phyloP scores from a whole-genome alignment of 2,888 invertebrate genomes.

The Tolmerus cingulatus region DNA sequence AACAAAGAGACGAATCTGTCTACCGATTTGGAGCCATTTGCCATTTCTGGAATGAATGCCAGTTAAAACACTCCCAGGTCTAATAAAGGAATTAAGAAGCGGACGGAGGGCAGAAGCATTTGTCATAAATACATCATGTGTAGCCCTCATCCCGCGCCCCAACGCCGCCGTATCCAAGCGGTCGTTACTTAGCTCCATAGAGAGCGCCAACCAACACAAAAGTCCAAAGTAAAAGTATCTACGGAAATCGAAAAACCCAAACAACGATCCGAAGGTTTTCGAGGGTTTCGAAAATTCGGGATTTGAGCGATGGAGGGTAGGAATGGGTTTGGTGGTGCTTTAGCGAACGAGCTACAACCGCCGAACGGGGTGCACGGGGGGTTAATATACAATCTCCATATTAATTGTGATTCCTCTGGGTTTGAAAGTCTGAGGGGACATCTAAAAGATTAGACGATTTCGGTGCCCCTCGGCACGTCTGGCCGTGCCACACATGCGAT shows the following conservation, averaged over 20 bases:
- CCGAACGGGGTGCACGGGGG: constrained; percentile 5
- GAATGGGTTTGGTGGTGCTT: not conserved
- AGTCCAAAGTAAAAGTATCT: constrained; percentile 1
- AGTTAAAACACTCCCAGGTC: constrained; percentile 1
- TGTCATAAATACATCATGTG: constrained; percentile 38
- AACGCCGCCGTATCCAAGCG: not conserved
- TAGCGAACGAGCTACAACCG: not conserved
- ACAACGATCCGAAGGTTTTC: constrained; percentile 19
- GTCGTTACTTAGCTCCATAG: constrained; percentile 11
- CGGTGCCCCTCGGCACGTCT: not conserved
- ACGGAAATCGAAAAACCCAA: constrained; percentile 40
- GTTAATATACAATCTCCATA: constrained; percentile 49
- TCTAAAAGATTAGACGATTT: constrained; percentile 47
- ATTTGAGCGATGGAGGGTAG: not conserved
- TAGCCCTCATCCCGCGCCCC: not conserved
- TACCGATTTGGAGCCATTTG: not conserved
- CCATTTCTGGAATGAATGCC: not conserved
- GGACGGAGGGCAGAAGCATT: not conserved
- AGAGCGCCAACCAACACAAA: not conserved
- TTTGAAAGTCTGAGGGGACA: constrained; percentile 47
- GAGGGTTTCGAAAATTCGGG: constrained; percentile 26
- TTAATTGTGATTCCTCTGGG: constrained; percentile 48
- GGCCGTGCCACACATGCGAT: not conserved
- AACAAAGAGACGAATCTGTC: not conserved
- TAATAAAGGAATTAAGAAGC: constrained; percentile 24